These are phyloP conservation scores for Druceiella hillmani DNA, from an alignment of 2,888 invertebrate genomes.

Conservation along the genomic window DNA sequence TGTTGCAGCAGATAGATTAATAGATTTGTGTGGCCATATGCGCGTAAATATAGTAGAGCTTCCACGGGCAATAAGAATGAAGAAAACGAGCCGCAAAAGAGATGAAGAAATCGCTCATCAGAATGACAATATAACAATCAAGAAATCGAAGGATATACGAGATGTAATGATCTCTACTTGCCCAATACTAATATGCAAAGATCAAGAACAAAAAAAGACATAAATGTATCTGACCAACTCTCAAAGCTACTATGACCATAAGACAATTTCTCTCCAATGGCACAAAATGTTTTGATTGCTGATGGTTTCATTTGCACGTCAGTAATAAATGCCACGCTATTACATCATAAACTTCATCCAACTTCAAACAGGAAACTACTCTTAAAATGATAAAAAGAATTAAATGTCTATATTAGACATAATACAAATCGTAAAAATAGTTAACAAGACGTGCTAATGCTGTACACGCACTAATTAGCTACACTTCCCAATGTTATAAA, in stretches of 20 bases:
- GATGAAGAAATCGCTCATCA: slow-evolving; percentile 13
- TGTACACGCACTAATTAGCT: no score
- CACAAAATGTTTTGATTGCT: slow-evolving; percentile 22
- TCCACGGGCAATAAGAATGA: slow-evolving; percentile 5
- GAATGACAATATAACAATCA: slow-evolving; percentile 18
- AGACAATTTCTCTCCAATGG: slow-evolving; percentile 20
- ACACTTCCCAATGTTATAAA: no score
- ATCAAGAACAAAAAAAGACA: slow-evolving; percentile 16
- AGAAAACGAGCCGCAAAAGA: slow-evolving; percentile 5
- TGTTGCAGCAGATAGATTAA: no score
- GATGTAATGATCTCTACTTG: slow-evolving; percentile 7
- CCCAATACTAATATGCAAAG: slow-evolving; percentile 11
- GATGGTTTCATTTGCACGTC: slow-evolving; percentile 21
- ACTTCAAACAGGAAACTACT: slow-evolving; percentile 11
- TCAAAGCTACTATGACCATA: slow-evolving; percentile 17
- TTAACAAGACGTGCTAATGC: no score
- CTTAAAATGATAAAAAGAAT: no score
- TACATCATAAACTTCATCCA: slow-evolving; percentile 20
- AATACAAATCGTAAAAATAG: no score
- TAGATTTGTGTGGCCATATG: no score
- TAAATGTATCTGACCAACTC: slow-evolving; percentile 20
- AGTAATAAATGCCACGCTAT: slow-evolving; percentile 19
- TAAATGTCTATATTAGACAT: no score
- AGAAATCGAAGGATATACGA: slow-evolving; percentile 14
- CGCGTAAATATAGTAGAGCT: no score